Percentiles rank a stretch among this genome's conserved stretches.
phyloP scores from a whole-genome alignment of 2,888 invertebrate genomes.

The Sturmia bella region DNA sequence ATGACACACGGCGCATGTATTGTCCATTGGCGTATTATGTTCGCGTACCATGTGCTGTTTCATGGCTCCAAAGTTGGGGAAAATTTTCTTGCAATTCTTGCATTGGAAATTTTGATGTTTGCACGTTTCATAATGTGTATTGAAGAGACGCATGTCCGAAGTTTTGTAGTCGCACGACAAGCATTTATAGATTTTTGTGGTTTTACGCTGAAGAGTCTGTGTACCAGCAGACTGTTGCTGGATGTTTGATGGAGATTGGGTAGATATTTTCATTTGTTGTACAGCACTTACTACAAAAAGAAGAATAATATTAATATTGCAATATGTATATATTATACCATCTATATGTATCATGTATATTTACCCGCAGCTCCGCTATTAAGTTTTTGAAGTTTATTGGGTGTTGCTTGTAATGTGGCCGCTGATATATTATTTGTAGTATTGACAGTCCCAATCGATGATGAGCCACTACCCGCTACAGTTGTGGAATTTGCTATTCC shows the following conservation, averaged over 20 bases:
- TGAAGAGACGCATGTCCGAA: slow-evolving; percentile 81
- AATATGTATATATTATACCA: too few species aligned
- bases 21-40: slow-evolving; percentile 80
- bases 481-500: slow-evolving; percentile 60
- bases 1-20: slow-evolving; percentile 80
- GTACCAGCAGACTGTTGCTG: slow-evolving; percentile 73
- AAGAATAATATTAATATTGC: not conserved
- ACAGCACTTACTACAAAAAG: slow-evolving; percentile 74
- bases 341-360: too few species aligned
- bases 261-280: slow-evolving; percentile 76
- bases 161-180: slow-evolving; percentile 82
- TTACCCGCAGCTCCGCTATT: slow-evolving; percentile 77
- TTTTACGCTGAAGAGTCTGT: slow-evolving; percentile 78
- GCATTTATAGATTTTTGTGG: slow-evolving; percentile 82
- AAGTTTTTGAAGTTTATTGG: slow-evolving; percentile 81
- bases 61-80: slow-evolving; percentile 80
- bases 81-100: slow-evolving; percentile 81
- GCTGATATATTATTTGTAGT: slow-evolving; percentile 64
- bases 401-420: slow-evolving; percentile 74
- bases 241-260: slow-evolving; percentile 72
- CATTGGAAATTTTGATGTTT: slow-evolving; percentile 82
- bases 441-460: slow-evolving; percentile 49
- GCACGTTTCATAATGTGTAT: slow-evolving; percentile 81
- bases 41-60: slow-evolving; percentile 81
- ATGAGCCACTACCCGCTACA: slow-evolving; percentile 40